Conservation (phyloP, 2,113 vertebrate species). For the Corapipo altera region DNA sequence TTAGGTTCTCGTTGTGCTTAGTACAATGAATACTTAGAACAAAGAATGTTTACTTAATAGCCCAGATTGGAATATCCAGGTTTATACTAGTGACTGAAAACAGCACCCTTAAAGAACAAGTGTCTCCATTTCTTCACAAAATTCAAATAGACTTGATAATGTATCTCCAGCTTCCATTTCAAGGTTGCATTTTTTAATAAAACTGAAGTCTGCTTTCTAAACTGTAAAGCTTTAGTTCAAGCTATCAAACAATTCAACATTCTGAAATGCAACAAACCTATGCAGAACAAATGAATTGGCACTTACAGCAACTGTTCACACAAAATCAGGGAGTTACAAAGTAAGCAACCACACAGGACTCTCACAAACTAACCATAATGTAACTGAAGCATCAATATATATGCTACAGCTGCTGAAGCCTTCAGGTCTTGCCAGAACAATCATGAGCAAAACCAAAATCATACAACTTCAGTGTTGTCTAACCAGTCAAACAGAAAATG, state of each 20-base stretch:
- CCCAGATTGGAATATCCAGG: neutral
- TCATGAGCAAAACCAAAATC: neutral
- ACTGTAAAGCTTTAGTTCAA: neutral
- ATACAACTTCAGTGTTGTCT: neutral
- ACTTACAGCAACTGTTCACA: neutral
- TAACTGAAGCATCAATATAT: neutral
- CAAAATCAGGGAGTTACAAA: neutral
- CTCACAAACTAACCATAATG: neutral
- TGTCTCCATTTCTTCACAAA: neutral
- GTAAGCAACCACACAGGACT: neutral
- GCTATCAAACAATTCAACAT: neutral
- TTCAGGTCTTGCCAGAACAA: neutral
- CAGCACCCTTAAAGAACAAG: neutral
- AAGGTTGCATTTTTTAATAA: neutral
- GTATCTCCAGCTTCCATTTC: neutral
- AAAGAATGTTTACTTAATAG: conserved; percentile 1
- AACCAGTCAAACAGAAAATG: neutral
- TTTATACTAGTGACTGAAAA: neutral
- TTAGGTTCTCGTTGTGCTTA: neutral
- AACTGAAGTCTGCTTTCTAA: neutral
- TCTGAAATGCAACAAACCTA: neutral
- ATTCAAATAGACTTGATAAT: neutral
- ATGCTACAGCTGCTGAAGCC: neutral
- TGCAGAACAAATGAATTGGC: neutral
- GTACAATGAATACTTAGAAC: conserved; percentile 6